A percentile compares a stretch with the other conserved stretches of the same genome.
phyloP scores from a whole-genome alignment of 2,797 vertebrate genomes.

The Gastrophryne carolinensis region DNA sequence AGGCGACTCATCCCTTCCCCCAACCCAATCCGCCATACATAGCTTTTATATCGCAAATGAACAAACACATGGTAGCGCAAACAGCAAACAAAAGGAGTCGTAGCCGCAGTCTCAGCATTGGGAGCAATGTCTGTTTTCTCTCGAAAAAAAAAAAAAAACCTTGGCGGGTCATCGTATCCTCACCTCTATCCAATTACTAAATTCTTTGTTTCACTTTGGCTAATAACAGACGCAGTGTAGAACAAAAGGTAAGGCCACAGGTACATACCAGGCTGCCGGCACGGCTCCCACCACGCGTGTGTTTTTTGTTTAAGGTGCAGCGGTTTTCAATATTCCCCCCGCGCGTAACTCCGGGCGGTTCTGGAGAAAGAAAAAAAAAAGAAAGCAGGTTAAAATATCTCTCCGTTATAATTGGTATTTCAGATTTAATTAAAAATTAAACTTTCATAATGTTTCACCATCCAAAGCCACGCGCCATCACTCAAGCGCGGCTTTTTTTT shows the following conservation, averaged over 20 bases:
- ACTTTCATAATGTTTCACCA: conserved; percentile 86
- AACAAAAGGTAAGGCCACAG: conserved; percentile 66
- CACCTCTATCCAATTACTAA: conserved; percentile 62
- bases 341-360: conserved; percentile 80
- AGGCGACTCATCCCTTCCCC: too few species aligned
- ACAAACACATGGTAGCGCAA: background rate
- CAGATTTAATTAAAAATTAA: conserved; percentile 87
- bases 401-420: conserved; percentile 85
- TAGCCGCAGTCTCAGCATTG: too few species aligned
- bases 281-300: too few species aligned
- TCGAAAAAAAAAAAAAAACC: conserved; percentile 60
- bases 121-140: conserved; percentile 41
- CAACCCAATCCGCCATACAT: too few species aligned
- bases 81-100: conserved; percentile 4
- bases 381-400: conserved; percentile 85
- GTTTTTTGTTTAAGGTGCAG: conserved; percentile 78
- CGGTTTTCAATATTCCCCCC: conserved; percentile 77
- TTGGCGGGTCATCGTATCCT: conserved; percentile 65
- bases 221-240: conserved; percentile 58
- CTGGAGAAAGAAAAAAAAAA: too few species aligned
- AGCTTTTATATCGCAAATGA: too few species aligned
- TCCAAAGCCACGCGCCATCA: conserved; percentile 83
- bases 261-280: conserved; percentile 73
- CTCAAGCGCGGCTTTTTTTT: conserved; percentile 73
- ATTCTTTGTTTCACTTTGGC: conserved; percentile 56